Evolutionary conservation across 2,113 vertebrate genomes (phyloP).

Genomic region (Tricholaema leucomelas): DNA sequence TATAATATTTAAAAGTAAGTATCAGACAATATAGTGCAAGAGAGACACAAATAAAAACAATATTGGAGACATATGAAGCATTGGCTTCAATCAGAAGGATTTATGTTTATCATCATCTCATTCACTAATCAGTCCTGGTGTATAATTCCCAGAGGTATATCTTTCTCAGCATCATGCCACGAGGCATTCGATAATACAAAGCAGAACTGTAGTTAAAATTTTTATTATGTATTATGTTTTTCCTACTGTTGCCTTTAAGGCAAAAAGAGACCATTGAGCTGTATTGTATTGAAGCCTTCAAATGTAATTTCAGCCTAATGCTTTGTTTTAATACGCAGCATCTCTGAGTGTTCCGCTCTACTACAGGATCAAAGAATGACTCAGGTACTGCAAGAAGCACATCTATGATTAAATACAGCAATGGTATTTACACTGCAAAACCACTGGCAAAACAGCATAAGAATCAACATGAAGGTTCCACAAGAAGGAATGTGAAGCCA

Average conservation of each 20-base stretch:
- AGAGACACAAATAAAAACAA: neutral
- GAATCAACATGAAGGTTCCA: neutral
- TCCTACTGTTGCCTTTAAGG: conserved; percentile 33
- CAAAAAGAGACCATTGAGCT: conserved; percentile 19
- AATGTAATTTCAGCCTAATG: conserved; percentile 41
- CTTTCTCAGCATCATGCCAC: neutral
- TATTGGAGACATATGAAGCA: neutral
- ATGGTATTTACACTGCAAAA: neutral
- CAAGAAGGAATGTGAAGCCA: neutral
- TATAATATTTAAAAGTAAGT: neutral
- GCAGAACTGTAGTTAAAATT: conserved; percentile 37
- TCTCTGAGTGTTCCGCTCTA: neutral
- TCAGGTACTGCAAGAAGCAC: neutral
- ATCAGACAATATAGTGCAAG: neutral
- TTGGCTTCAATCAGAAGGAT: neutral
- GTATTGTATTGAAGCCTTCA: conserved; percentile 34
- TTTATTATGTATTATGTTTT: conserved; percentile 19
- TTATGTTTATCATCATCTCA: neutral
- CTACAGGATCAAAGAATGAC: neutral
- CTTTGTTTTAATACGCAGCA: neutral
- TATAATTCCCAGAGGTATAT: neutral
- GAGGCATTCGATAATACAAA: conserved; percentile 19
- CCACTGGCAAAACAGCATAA: neutral
- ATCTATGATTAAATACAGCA: neutral
- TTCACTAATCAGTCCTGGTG: neutral